Base-by-base conservation (phyloP, 2,797 vertebrate genomes). In the Pygocentrus nattereri region DNA sequence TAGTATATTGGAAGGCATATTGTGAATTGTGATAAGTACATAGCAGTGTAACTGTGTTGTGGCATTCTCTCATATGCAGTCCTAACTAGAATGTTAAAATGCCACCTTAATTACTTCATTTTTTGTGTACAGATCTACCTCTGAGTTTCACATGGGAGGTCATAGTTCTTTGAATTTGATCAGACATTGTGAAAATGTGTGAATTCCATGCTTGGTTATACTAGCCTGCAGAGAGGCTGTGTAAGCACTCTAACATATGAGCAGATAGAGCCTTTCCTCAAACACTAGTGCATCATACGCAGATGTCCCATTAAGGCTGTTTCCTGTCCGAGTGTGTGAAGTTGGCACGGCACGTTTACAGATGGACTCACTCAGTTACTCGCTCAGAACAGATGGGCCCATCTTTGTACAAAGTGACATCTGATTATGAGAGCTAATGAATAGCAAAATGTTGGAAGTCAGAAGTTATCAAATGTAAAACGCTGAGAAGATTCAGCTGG, bases 301-400 rank as follows among this genome's bases (percentile, higher is more conserved):
- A 82, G 61, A 82, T 78, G 70, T 73, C 75, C 68, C 50, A 67
- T 67, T 49, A 73, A 67, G 69, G 50, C 50, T 50, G 71, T 61
- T 61, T 78, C 59, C 69, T 34, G 59, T 74, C 47, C 19, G 44
- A 67, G 34, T 68, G 70, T 73, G 76, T 50, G 52, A 78, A 68
- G 76, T 52, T 82, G 81, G 50, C 81, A 78, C 27, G 61, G 2
- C 50, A 68, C 30, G n/a, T 18, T 34, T 59, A 78, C 81, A 78
- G 81, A 82, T 78, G 75, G 69, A 74, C 64, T 50, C 59, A 47
- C 41, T 58, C 74, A 44, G 10, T 69, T 50, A 68, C 64, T 50
- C 49, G 34, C 52, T 78, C 70, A 61, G 30, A 68, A 68, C 81
- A 78, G 81, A 74, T n/a, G 59, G 75, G 18, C 74, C 38, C 3